Evolutionary conservation across 2,113 vertebrate species (phyloP).

Genomic region (Gobius niger): DNA sequence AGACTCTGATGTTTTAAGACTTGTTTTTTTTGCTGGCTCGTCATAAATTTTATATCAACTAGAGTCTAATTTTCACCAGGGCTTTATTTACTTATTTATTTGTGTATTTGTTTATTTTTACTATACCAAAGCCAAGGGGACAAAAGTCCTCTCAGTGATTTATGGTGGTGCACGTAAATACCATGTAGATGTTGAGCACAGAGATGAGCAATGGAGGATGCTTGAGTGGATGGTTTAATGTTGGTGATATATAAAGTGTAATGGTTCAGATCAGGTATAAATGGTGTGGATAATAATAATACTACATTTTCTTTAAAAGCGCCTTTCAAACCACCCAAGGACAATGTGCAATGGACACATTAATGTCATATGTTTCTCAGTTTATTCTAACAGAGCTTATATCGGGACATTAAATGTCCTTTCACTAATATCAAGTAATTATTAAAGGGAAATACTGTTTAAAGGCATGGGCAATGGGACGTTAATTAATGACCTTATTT

Average conservation of each 20-base stretch:
- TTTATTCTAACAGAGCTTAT: background rate
- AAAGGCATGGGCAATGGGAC: background rate
- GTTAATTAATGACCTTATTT: background rate
- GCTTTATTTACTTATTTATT: background rate
- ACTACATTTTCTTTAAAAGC: no score
- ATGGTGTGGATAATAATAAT: background rate
- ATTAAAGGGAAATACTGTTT: background rate
- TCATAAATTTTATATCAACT: conserved; percentile 39
- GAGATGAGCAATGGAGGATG: background rate
- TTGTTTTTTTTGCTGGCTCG: conserved; percentile 29
- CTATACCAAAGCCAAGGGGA: conserved; percentile 9
- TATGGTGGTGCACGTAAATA: background rate
- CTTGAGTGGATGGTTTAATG: conserved; percentile 3
- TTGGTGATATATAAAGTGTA: background rate
- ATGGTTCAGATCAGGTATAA: conserved; percentile 9
- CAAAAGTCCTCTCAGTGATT: conserved; percentile 9
- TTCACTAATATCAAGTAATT: background rate
- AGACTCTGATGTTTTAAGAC: conserved; percentile 27
- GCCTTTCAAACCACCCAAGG: no score
- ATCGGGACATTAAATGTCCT: background rate
- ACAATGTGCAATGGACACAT: no score
- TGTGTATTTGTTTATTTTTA: conserved; percentile 15
- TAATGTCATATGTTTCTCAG: background rate
- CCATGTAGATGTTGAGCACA: background rate
- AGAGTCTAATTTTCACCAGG: conserved; percentile 20